Evolutionary conservation across 2,888 invertebrate species (phyloP), one percentile per base, ranked within the genome.

Genomic region (Anagyrus pseudococci): DNA sequence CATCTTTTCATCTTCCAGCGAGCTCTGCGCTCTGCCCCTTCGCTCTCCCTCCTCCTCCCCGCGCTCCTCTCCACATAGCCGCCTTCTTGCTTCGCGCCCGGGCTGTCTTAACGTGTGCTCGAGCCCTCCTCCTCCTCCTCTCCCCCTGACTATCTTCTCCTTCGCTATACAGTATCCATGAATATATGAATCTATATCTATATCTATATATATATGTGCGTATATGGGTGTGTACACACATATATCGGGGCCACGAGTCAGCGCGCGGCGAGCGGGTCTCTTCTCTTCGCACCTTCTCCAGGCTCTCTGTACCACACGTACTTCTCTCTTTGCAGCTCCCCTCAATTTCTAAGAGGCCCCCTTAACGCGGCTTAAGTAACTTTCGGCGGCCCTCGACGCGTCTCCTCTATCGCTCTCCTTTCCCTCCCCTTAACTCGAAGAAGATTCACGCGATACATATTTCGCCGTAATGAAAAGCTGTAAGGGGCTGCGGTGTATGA

Each of bases 1-100:
- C 77, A 77, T 77, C 77, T 75, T 77, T 73, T 74, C 75, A 75
- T 76, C 76, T 75, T 75, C 72, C 57, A 37, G 22, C 48, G 26
- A 26, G 46, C 23, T 29, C 62, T 47, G 62, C 49, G 43, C 58
- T 64, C 63, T 62, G 53, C 66, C 46, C 66, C 66, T 66, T 64
- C 65, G 63, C 62, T 58, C 48, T 43, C 49, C 23, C 53, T 43
- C 56, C 26, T 23, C 40, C 41, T 58, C 54, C 48, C 49, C 37
- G 17, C 6, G n/a, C 20, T 22, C 19, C 46, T 46, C 22, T 37
- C 4, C n/a, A n/a, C n/a, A n/a, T n/a, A n/a, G n/a, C n/a, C n/a
- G n/a, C n/a, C n/a, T n/a, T n/a, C 33, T 15, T 37, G 8, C 33
- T 13, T 37, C 33, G 29, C 29, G 10, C 33, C 33, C n/a, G n/a